These are phyloP conservation scores for Trachops cirrhosus DNA, from an alignment of 2,797 vertebrate genomes.

Conservation along the genomic window DNA sequence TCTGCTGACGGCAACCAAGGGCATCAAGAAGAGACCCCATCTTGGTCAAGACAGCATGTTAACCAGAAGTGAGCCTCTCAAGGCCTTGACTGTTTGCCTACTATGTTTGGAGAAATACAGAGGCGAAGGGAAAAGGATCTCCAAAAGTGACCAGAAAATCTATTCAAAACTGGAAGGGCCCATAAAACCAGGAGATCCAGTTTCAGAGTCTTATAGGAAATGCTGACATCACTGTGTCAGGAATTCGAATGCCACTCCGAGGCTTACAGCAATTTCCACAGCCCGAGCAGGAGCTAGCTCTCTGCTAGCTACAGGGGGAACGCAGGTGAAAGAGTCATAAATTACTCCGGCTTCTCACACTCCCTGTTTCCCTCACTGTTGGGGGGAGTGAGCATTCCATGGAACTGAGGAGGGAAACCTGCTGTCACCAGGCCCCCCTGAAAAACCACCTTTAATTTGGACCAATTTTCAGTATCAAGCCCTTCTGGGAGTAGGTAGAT, in stretches of 20 bases:
- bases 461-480: neutral
- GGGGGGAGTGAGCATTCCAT: conserved; percentile 10
- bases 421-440: neutral
- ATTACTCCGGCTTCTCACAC: conserved; percentile 28
- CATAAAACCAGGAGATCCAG: conserved; percentile 42
- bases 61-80: conserved; percentile 56
- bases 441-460: neutral
- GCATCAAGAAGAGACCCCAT: neutral
- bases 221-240: conserved; percentile 63
- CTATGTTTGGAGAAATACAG: neutral
- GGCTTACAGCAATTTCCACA: conserved; percentile 52
- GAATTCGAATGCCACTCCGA: conserved; percentile 69
- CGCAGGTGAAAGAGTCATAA: conserved; percentile 48
- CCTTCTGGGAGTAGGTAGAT: neutral
- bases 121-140: conserved; percentile 8
- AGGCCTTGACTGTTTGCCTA: conserved; percentile 47
- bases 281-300: conserved; percentile 11
- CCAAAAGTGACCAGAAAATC: conserved; percentile 48
- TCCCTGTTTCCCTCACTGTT: neutral
- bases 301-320: conserved; percentile 53
- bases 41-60: conserved; percentile 53
- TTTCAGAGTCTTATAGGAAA: conserved; percentile 69
- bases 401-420: neutral
- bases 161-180: conserved; percentile 46
- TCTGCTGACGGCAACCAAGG: neutral